Evolutionary conservation across 1,140 invertebrate species (phyloP), one percentile per base, ranked within the genome.

Genomic region (Drosophila erecta): DNA sequence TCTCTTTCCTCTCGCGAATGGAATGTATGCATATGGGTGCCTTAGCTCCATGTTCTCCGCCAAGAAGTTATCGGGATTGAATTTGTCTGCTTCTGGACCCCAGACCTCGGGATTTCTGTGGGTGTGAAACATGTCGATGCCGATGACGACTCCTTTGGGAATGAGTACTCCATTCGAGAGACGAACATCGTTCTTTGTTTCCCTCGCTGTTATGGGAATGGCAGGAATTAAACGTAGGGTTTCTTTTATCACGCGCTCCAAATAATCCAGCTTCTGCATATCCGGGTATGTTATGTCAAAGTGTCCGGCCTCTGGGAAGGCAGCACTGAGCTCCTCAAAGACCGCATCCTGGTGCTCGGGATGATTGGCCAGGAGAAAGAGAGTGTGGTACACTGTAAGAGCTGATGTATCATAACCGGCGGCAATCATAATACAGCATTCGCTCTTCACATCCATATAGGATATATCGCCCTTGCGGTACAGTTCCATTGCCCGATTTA

Each of bases 191-290:
- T 77, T 20, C 6, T 38, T 65, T 1, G 53, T 43, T 53, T 71
- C 43, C 11, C 87, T 61, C 0, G 54, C 47, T 1, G 72, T 47
- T 1, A 90, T 4, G 0, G 90, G 90, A 37, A 89, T 41, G 0
- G 80, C 41, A 3, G 90, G 62, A 46, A 91, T 81, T 24, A 90
- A 35, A 76, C 95, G 91, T 50, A 95, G 75, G 8, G 93, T 93
- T 89, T 96, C 95, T 75, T 95, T 95, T 4, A 96, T 92, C 1
- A 94, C 93, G 58, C 93, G 93, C 61, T 95, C 95, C 20, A 95
- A 92, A 74, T 95, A 95, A 41, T 93, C 93, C 94, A 96, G 94
- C 51, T 93, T 78, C 20, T 93, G 79, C 1, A 95, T 64, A 56
- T 95, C 94, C 7, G 93, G 92, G 62, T 93, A 93, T 7, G 92